These are phyloP conservation scores for Trachelus iudaicus DNA, from an alignment of 2,888 invertebrate species.

Conservation along the genomic window DNA sequence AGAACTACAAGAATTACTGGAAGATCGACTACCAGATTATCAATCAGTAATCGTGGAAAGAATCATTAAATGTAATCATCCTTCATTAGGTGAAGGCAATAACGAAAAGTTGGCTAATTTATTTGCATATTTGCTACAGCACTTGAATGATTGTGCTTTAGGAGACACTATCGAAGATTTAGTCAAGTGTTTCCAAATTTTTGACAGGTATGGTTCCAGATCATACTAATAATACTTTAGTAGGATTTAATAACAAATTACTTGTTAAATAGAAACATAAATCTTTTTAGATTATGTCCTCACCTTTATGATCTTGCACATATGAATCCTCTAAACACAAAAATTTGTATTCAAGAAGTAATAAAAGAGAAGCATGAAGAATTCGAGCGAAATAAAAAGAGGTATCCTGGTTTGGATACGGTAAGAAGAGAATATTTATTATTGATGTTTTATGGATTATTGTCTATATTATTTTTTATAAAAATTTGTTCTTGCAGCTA, in stretches of 20 bases:
- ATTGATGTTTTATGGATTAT: neutral
- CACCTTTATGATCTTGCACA: constrained; percentile 77
- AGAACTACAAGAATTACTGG: constrained; percentile 72
- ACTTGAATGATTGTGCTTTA: constrained; percentile 74
- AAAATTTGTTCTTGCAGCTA: constrained; percentile 65
- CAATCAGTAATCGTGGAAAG: constrained; percentile 80
- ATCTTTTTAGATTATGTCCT: constrained; percentile 58
- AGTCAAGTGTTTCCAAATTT: constrained; percentile 70
- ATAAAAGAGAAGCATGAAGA: constrained; percentile 78
- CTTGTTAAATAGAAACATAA: constrained; percentile 13
- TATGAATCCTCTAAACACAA: constrained; percentile 76
- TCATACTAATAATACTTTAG: neutral
- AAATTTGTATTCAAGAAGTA: constrained; percentile 75
- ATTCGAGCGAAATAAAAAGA: constrained; percentile 71
- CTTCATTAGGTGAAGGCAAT: constrained; percentile 81
- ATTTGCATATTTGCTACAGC: constrained; percentile 82
- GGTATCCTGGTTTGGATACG: constrained; percentile 75
- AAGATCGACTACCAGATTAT: constrained; percentile 72
- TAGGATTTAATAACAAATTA: neutral
- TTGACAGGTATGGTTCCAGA: constrained; percentile 69
- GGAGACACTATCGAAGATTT: constrained; percentile 60
- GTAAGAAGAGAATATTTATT: constrained; percentile 33
- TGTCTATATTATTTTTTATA: constrained; percentile 13
- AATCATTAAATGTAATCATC: constrained; percentile 89
- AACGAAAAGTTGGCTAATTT: constrained; percentile 80